These are phyloP conservation scores for Lemur catta DNA, from an alignment of 2,797 vertebrate species.

Conservation along the genomic window DNA sequence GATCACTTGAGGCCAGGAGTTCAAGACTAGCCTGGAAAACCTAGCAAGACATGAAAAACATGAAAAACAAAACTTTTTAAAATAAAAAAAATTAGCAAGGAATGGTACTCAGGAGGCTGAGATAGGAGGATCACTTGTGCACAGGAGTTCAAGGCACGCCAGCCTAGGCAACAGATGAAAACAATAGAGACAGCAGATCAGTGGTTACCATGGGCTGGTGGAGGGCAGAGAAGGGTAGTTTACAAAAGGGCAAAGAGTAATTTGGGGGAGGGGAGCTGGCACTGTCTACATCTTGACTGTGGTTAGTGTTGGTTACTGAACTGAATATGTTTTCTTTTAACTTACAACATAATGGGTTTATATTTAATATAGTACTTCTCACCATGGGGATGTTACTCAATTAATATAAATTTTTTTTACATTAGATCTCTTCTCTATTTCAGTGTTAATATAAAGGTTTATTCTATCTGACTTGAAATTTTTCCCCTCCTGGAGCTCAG, in stretches of 20 bases:
- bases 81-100: too few relatives aligned
- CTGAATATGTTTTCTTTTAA: not conserved
- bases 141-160: not conserved
- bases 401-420: too few relatives aligned
- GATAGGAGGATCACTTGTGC: not conserved
- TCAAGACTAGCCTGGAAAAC: too few relatives aligned
- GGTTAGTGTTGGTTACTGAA: not conserved
- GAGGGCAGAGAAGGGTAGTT: not conserved
- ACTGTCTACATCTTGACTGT: not conserved
- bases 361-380: too few relatives aligned
- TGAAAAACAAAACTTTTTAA: too few relatives aligned
- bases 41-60: too few relatives aligned
- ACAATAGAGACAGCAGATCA: not conserved
- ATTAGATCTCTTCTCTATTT: too few relatives aligned
- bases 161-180: not conserved
- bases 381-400: too few relatives aligned
- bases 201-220: not conserved
- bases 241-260: not conserved
- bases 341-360: too few relatives aligned
- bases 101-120: not conserved
- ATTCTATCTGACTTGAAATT: conserved; percentile 4
- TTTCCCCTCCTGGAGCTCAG: not conserved
- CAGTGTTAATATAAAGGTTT: too few relatives aligned
- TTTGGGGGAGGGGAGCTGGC: not conserved
- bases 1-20: not conserved